phyloP scores from a whole-genome alignment of 53 echinoderm and acorn worm genomes.

The Echinarachnius parma region DNA sequence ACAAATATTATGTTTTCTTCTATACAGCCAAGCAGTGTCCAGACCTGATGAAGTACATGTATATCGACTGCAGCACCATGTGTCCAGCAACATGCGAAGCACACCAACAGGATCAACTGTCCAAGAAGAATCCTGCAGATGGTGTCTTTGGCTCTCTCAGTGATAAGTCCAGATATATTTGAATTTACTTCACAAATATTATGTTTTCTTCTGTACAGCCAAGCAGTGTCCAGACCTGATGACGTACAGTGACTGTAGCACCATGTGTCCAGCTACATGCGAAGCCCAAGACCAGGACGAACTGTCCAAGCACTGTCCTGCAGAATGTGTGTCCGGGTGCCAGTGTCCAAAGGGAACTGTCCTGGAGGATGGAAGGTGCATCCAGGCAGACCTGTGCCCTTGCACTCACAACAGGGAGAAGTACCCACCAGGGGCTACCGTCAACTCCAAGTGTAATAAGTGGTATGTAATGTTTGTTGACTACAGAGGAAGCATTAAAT shows the following conservation, averaged over 20 bases:
- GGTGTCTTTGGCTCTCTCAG: too few relatives aligned
- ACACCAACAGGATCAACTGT: slow-evolving; percentile 36
- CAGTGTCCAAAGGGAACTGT: slow-evolving; percentile 80
- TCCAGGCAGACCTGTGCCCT: slow-evolving; percentile 62
- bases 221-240: slow-evolving; percentile 71
- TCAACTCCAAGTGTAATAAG: slow-evolving; percentile 64
- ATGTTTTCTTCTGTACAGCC: too few relatives aligned
- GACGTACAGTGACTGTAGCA: slow-evolving; percentile 80
- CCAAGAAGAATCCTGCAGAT: slow-evolving; percentile 55
- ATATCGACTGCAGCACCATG: too few relatives aligned
- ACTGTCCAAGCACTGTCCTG: slow-evolving; percentile 48
- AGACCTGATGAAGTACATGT: too few relatives aligned
- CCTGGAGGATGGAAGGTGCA: slow-evolving; percentile 74
- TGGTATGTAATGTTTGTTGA: too few relatives aligned
- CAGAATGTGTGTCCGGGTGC: slow-evolving; percentile 78
- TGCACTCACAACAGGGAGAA: slow-evolving; percentile 83
- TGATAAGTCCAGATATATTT: too few relatives aligned
- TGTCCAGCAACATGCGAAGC: slow-evolving; percentile 76
- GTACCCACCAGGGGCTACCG: slow-evolving; percentile 73
- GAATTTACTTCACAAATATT: too few relatives aligned
- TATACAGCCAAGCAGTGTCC: too few relatives aligned
- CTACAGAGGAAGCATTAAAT: too few relatives aligned
- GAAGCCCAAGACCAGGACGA: slow-evolving; percentile 53
- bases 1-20: too few relatives aligned
- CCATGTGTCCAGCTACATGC: slow-evolving; percentile 73